A percentile compares a stretch with the other conserved stretches of the same genome.
Conservation (phyloP, 1,140 invertebrate species). For the Hylaeus anthracinus region DNA sequence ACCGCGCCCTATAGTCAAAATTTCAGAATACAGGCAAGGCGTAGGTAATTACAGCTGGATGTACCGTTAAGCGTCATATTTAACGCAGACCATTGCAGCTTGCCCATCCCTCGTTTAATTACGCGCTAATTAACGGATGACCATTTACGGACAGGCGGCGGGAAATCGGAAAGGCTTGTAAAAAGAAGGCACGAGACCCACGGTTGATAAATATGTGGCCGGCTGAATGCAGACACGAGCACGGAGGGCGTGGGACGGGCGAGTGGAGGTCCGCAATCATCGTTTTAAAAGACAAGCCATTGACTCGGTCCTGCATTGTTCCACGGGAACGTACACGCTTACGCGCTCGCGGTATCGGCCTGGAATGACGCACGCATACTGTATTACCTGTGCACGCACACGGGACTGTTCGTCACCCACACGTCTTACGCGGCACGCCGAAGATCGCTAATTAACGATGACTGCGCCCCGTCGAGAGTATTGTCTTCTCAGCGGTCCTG, state of each 20-base stretch:
- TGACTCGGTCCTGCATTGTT: conserved; percentile 68
- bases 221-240: conserved; percentile 12
- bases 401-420: conserved; percentile 62
- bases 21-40: neutral
- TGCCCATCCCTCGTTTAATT: conserved; percentile 15
- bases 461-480: conserved; percentile 67
- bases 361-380: conserved; percentile 50
- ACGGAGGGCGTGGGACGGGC: neutral
- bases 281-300: conserved; percentile 67
- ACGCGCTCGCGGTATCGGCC: conserved; percentile 3
- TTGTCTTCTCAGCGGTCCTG: conserved; percentile 61
- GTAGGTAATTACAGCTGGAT: neutral
- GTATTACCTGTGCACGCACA: conserved; percentile 36
- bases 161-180: conserved; percentile 35
- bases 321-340: conserved; percentile 12
- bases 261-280: conserved; percentile 48
- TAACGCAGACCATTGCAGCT: neutral
- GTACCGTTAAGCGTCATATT: conserved; percentile 16
- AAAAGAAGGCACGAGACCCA: neutral
- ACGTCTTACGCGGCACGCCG: conserved; percentile 60
- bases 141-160: conserved; percentile 41
- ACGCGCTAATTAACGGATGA: conserved; percentile 50
- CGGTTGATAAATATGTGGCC: conserved; percentile 42
- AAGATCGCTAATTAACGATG: conserved; percentile 76
- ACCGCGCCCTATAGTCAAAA: neutral